phyloP scores from a whole-genome alignment of 2,113 vertebrate species.

The Parus major region DNA sequence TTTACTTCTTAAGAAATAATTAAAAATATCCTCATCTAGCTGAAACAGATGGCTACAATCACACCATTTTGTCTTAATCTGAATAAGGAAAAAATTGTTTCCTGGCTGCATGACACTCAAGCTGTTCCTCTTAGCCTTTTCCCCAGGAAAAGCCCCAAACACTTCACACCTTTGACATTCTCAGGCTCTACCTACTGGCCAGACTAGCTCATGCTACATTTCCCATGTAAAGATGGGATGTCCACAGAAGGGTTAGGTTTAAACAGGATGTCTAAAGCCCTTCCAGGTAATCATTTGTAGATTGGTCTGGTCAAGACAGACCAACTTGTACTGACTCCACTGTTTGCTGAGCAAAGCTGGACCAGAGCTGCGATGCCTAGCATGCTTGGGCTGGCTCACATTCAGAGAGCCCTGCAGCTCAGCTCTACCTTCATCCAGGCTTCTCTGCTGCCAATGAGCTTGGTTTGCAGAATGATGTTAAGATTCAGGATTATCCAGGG shows the following conservation, averaged over 20 bases:
- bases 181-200: background rate
- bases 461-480: background rate
- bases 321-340: background rate
- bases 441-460: background rate
- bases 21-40: slow-evolving; percentile 34
- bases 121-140: slow-evolving; percentile 37
- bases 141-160: slow-evolving; percentile 7
- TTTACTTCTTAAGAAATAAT: slow-evolving; percentile 25
- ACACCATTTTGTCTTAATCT: slow-evolving; percentile 51
- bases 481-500: background rate
- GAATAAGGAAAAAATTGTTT: slow-evolving; percentile 29
- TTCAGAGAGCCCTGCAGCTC: background rate
- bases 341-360: background rate
- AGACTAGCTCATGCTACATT: background rate
- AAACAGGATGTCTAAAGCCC: background rate
- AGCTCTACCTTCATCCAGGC: background rate
- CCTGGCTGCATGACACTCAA: slow-evolving; percentile 31
- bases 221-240: background rate
- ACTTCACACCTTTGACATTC: slow-evolving; percentile 21
- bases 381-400: background rate
- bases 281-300: background rate
- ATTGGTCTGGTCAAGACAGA: background rate
- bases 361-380: accelerated
- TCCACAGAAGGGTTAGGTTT: background rate
- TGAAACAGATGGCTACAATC: slow-evolving; percentile 58